Percentiles rank a stretch among this genome's conserved stretches.
Conservation (phyloP, 23 tunicate species). For the Botrylloides violaceus region DNA sequence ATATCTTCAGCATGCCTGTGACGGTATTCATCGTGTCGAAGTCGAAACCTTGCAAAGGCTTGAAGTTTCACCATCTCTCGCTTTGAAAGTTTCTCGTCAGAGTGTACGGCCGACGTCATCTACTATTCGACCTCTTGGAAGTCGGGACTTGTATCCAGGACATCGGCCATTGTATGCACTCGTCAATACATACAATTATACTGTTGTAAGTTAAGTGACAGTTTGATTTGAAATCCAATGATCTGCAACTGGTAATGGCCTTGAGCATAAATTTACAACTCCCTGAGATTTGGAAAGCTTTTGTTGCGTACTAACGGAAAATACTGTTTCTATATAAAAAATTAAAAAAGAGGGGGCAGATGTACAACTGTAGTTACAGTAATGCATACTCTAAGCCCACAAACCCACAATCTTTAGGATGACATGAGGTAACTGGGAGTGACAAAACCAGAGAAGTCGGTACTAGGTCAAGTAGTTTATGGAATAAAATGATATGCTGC, state of each 20-base stretch:
- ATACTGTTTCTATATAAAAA: no score
- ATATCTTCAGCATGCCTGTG: constrained; percentile 70
- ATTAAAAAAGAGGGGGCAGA: no score
- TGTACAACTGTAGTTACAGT: no score
- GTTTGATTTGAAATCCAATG: neutral
- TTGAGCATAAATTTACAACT: no score
- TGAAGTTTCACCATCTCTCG: constrained; percentile 51
- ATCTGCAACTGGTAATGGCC: neutral
- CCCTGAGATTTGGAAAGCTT: no score
- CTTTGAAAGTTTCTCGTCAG: constrained; percentile 57
- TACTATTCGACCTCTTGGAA: constrained; percentile 35
- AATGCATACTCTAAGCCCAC: no score
- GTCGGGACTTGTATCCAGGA: constrained; percentile 49
- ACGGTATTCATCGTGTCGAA: constrained; percentile 63
- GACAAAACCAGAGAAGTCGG: no score
- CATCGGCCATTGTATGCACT: constrained; percentile 61
- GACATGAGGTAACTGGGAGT: no score
- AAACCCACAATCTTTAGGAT: no score
- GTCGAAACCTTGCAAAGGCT: constrained; percentile 32
- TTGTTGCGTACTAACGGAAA: no score
- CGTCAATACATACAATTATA: constrained; percentile 70
- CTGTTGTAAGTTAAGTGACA: constrained; percentile 37
- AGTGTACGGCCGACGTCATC: constrained; percentile 57
- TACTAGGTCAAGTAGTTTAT: no score
- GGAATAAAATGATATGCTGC: no score